Conservation (phyloP, 2,888 invertebrate species). For the Nomada fucata region DNA sequence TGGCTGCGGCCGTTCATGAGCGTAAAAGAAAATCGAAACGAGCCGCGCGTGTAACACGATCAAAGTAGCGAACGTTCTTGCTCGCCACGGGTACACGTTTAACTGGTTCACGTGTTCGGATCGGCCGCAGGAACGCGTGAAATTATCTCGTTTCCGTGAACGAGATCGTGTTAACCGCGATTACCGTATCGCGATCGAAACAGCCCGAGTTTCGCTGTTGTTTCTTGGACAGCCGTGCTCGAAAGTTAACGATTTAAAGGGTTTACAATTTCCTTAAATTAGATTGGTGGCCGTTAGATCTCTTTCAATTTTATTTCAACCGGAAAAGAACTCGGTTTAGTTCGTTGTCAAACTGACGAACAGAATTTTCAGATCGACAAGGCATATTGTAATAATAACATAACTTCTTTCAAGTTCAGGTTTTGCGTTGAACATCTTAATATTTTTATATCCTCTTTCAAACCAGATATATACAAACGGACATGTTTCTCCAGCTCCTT, state of each 20-base stretch:
- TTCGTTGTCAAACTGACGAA: no score
- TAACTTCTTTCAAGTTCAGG: not conserved
- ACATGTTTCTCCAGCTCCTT: no score
- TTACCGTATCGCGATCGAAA: slow-evolving; percentile 36
- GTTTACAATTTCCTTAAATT: not conserved
- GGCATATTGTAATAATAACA: not conserved
- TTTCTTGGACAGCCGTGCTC: not conserved
- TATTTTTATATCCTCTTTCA: no score
- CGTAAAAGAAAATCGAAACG: slow-evolving; percentile 44
- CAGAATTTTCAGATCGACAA: no score
- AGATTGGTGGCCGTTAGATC: not conserved
- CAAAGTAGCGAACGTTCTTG: slow-evolving; percentile 14
- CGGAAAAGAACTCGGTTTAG: not conserved
- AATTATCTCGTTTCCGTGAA: slow-evolving; percentile 46
- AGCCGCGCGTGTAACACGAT: slow-evolving; percentile 30
- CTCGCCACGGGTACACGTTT: slow-evolving; percentile 31
- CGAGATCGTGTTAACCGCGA: slow-evolving; percentile 33
- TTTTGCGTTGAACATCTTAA: no score
- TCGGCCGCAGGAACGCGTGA: slow-evolving; percentile 4
- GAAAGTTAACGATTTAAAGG: not conserved
- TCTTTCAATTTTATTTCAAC: not conserved
- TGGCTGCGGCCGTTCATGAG: slow-evolving; percentile 26
- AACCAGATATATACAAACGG: no score
- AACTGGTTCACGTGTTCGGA: slow-evolving; percentile 12
- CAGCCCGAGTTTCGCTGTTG: not conserved